Base-by-base conservation (phyloP, 2,797 vertebrate genomes). In the Manis crassicaudata region DNA sequence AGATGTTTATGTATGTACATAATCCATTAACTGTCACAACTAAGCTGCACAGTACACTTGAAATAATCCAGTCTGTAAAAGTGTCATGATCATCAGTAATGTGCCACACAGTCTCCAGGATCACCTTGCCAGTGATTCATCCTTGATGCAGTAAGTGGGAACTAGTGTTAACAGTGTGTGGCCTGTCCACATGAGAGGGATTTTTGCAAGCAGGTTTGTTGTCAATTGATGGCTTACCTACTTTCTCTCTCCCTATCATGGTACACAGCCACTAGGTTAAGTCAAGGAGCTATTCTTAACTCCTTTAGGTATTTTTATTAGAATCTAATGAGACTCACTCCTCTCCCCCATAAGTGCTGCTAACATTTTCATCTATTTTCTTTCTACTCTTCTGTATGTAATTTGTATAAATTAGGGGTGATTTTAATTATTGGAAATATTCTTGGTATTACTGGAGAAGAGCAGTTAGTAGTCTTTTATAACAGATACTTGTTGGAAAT, bases 281-380 rank as follows among this genome's bases (percentile, higher is more conserved):
- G 21, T 56, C 17, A 32, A 37, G 40, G n/a, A 67, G 16, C n/a
- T 94, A 20, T 70, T 86, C 29, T 75, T 58, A 50, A 2, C n/a
- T 91, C 82, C 52, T 95, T 72, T 46, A 60, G 65, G 17, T 68
- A 54, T 84, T 92, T 94, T 76, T 80, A 29, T 92, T 92, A 73
- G 60, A 91, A 75, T 20, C 16, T 90, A 20, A 73, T 1, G 46
- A 92, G 65, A 56, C 4, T 65, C 35, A 46, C 7, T 90, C 27
- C 35, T 94, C 37, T n/a, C 32, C 12, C 29, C 23, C 2, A 4
- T 85, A 91, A 80, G 72, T 90, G 37, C 84, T 88, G 6, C 12
- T 88, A 68, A 56, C 50, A 81, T 85, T 93, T 93, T 87, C 56
- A 16, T 75, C 1, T 80, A 68, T 67, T 82, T 80, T 52, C 18